Percentiles rank a stretch among this genome's conserved stretches.
Conservation (phyloP, 2,888 invertebrate genomes). For the Dynastes tityus region DNA sequence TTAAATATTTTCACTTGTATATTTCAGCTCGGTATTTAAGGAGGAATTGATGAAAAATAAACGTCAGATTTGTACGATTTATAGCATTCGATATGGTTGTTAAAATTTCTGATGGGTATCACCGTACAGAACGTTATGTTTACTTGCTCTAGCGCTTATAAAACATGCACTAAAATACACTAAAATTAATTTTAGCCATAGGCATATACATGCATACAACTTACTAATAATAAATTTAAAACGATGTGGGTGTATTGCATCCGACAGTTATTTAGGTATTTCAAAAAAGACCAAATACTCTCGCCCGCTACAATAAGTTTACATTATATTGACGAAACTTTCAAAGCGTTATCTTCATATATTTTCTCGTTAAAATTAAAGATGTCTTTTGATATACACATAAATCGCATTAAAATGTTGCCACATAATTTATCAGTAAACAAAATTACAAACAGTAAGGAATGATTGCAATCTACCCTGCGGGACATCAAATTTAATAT, state of each 20-base stretch:
- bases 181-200: slow-evolving; percentile 39
- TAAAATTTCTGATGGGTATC: slow-evolving; percentile 16
- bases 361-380: too few relatives aligned
- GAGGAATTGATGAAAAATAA: slow-evolving; percentile 3
- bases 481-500: too few relatives aligned
- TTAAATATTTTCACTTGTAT: neutral
- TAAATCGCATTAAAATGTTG: too few relatives aligned
- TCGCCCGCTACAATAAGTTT: slow-evolving; percentile 5
- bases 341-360: neutral
- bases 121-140: neutral
- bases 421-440: too few relatives aligned
- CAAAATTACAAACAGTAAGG: neutral
- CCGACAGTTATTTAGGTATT: slow-evolving; percentile 32
- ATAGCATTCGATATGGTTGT: slow-evolving; percentile 3
- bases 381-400: neutral
- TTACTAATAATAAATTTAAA: slow-evolving; percentile 35
- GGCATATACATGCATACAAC: slow-evolving; percentile 26
- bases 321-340: slow-evolving; percentile 23
- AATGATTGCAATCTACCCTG: neutral
- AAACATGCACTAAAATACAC: slow-evolving; percentile 18
- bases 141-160: neutral
- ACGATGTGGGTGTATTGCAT: slow-evolving; percentile 36
- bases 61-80: neutral
- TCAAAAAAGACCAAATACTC: slow-evolving; percentile 29
- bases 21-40: neutral